phyloP scores from a whole-genome alignment of 2,888 invertebrate genomes.

The Bruchidius siliquastri region DNA sequence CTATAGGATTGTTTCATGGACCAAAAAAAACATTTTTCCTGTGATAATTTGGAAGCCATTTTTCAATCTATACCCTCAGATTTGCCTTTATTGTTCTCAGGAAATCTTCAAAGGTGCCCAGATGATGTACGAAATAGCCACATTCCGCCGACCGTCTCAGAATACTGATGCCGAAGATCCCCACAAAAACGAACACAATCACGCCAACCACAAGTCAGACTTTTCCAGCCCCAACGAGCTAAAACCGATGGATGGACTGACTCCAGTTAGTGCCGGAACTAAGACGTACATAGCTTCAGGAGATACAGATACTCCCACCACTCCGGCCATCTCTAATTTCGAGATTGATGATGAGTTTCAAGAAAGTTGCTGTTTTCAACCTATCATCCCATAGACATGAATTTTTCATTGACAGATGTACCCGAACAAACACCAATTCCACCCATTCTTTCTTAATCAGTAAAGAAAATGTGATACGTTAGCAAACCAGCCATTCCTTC shows the following conservation, averaged over 20 bases:
- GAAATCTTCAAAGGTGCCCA: conserved; percentile 82
- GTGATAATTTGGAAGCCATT: too few species aligned
- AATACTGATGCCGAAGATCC: conserved; percentile 21
- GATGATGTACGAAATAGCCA: conserved; percentile 74
- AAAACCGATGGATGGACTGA: background rate
- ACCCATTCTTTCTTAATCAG: too few species aligned
- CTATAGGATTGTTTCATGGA: too few species aligned
- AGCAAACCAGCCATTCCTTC: too few species aligned
- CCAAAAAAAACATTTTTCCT: too few species aligned
- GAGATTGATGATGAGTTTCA: conserved; percentile 91
- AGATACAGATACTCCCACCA: conserved; percentile 55
- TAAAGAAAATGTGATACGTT: too few species aligned
- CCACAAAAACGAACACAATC: background rate
- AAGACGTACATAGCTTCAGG: background rate
- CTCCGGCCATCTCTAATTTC: conserved; percentile 73
- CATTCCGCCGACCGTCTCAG: conserved; percentile 64
- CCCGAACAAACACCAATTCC: too few species aligned
- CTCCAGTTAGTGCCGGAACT: conserved; percentile 14
- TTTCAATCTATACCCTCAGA: too few species aligned
- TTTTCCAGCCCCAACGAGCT: background rate
- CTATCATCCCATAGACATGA: too few species aligned
- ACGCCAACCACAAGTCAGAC: background rate
- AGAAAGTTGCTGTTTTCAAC: too few species aligned
- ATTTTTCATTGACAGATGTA: too few species aligned
- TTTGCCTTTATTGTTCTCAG: conserved; percentile 42